These are phyloP conservation scores for Vidua macroura DNA, from an alignment of 2,113 vertebrate species.

Conservation along the genomic window DNA sequence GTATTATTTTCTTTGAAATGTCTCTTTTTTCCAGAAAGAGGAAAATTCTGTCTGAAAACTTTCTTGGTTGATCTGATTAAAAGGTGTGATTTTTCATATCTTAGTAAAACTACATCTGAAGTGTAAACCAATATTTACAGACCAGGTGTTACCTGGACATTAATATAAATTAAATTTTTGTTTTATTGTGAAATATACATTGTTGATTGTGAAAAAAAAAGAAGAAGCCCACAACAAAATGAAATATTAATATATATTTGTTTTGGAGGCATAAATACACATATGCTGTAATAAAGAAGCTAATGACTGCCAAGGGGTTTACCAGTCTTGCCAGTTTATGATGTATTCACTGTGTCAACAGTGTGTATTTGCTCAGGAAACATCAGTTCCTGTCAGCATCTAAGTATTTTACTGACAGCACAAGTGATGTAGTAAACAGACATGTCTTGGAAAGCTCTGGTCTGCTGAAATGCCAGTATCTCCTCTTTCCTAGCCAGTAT, in stretches of 20 bases:
- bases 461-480: background rate
- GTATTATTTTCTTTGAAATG: background rate
- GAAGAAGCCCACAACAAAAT: background rate
- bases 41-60: background rate
- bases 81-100: background rate
- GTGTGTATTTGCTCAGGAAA: conserved; percentile 26
- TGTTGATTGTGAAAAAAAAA: background rate
- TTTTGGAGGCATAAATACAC: background rate
- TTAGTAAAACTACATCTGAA: background rate
- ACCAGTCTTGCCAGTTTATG: background rate
- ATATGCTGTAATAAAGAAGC: background rate
- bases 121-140: background rate
- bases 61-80: background rate
- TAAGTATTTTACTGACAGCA: background rate
- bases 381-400: background rate
- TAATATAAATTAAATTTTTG: background rate
- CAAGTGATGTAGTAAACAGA: background rate
- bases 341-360: conserved; percentile 13
- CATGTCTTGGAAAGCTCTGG: background rate
- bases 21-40: background rate
- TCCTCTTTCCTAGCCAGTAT: background rate
- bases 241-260: background rate
- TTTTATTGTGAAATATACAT: background rate
- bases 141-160: background rate
- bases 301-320: background rate